phyloP scores from a whole-genome alignment of 2,888 invertebrate species.

The Sinodicranocentrus sp. region DNA sequence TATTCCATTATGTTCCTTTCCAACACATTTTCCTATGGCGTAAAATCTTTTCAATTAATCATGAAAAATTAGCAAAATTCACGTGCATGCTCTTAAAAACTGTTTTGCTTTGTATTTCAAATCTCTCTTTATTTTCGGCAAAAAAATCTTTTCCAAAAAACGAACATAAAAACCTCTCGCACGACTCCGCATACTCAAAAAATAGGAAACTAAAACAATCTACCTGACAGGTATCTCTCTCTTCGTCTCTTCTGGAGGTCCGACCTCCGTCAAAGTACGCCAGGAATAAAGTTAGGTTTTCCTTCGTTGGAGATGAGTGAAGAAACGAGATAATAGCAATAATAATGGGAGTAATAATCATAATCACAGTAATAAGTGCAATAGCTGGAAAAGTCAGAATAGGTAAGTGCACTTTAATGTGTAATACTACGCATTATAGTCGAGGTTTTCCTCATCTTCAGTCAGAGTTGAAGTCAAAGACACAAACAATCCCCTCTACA shows the following conservation, averaged over 20 bases:
- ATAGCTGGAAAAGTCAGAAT: constrained; percentile 47
- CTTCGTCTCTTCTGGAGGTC: constrained; percentile 53
- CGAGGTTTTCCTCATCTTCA: constrained; percentile 7
- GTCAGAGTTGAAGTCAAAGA: neutral
- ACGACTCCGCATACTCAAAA: no score
- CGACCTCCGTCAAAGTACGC: constrained; percentile 43
- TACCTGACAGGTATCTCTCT: no score
- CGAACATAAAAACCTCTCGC: no score
- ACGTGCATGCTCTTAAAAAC: no score
- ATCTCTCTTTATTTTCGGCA: no score
- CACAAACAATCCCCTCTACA: neutral
- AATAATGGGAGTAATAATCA: constrained; percentile 55
- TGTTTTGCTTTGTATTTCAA: no score
- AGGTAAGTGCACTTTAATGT: constrained; percentile 39
- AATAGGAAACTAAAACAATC: no score
- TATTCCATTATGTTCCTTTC: no score
- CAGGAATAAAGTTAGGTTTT: constrained; percentile 28
- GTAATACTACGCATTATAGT: constrained; percentile 24
- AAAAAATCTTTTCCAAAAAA: no score
- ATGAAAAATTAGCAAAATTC: no score
- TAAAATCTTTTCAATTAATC: no score
- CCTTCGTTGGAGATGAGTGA: constrained; percentile 32
- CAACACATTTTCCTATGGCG: no score
- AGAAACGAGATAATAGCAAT: constrained; percentile 49
- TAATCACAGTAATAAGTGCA: constrained; percentile 56